A percentile compares a stretch with the other conserved stretches of the same genome.
Conservation (phyloP, 1,140 invertebrate species). For the Cryptotermes secundus region DNA sequence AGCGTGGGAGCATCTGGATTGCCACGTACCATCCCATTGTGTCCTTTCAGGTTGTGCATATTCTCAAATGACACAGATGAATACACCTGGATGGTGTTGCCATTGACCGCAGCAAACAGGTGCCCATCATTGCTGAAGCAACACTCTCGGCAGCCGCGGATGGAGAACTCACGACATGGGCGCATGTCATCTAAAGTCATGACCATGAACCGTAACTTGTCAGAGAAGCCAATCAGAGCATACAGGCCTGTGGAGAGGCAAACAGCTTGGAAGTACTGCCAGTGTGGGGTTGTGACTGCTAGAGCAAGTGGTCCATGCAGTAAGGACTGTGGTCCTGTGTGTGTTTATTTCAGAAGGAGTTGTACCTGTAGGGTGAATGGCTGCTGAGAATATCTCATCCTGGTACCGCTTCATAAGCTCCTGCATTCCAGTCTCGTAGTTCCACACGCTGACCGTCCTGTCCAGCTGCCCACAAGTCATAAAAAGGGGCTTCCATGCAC, state of each 20-base stretch:
- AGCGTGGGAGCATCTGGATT: neutral
- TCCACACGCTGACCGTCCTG: conserved; percentile 84
- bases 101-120: conserved; percentile 77
- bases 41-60: conserved; percentile 53
- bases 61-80: conserved; percentile 54
- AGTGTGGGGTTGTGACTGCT: too few relatives aligned
- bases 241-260: conserved; percentile 66
- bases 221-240: conserved; percentile 84
- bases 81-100: conserved; percentile 72
- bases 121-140: conserved; percentile 78
- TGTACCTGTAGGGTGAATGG: conserved; percentile 70
- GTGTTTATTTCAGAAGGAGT: neutral
- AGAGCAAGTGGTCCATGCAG: too few relatives aligned
- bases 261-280: too few relatives aligned
- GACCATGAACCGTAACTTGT: conserved; percentile 83
- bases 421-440: conserved; percentile 76
- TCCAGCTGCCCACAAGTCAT: conserved; percentile 80
- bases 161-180: conserved; percentile 70
- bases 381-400: conserved; percentile 75
- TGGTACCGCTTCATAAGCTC: conserved; percentile 79
- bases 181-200: conserved; percentile 86
- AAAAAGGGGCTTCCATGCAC: conserved; percentile 85
- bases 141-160: conserved; percentile 68
- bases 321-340: neutral
- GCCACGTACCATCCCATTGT: conserved; percentile 51